Evolutionary conservation across 2,888 invertebrate species (phyloP).

Genomic region (Eupithecia pulchellata): DNA sequence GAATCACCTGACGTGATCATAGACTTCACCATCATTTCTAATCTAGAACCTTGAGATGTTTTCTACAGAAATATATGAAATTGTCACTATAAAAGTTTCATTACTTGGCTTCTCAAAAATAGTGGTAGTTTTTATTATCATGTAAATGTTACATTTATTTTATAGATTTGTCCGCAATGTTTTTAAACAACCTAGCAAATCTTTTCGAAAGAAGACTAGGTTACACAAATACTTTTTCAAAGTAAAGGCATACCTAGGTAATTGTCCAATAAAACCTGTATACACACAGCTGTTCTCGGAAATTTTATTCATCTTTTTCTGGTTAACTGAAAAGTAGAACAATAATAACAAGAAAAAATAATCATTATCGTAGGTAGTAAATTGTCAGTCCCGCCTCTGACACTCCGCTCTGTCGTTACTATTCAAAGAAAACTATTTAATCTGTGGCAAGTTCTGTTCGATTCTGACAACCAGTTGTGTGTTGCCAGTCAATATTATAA

Average conservation of each 20-base stretch:
- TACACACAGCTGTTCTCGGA: background rate
- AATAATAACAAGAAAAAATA: conserved; percentile 7
- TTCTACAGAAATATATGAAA: background rate
- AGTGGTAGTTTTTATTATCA: no score
- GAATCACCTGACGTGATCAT: conserved; percentile 15
- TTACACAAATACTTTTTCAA: no score
- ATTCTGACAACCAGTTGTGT: conserved; percentile 55
- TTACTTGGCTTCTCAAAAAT: no score
- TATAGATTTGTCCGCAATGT: background rate
- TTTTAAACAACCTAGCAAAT: background rate
- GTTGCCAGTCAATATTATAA: conserved; percentile 64
- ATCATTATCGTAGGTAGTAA: conserved; percentile 34
- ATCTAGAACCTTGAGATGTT: background rate
- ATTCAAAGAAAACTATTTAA: background rate
- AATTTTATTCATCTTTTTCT: background rate
- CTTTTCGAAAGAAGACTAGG: background rate
- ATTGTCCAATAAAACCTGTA: no score
- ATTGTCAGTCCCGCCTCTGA: conserved; percentile 52
- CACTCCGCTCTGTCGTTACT: conserved; percentile 49
- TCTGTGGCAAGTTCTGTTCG: conserved; percentile 34
- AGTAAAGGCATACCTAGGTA: no score
- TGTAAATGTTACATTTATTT: no score
- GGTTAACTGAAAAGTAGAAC: background rate
- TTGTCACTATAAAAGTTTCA: background rate
- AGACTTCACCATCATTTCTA: conserved; percentile 16